phyloP scores from a whole-genome alignment of 1,140 invertebrate species.

The Cydia fagiglandana region DNA sequence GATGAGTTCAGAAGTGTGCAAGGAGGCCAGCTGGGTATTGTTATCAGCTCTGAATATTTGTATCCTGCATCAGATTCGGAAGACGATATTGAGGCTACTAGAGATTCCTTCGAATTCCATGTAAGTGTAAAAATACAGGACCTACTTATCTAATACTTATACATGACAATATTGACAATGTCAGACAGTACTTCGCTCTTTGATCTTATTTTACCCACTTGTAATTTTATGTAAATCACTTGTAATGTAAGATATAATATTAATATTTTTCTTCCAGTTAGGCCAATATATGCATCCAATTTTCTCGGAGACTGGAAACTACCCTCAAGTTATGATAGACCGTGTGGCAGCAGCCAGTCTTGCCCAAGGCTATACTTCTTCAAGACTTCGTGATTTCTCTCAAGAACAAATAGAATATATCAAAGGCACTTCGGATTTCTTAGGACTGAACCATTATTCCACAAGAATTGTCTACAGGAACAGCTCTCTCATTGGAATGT shows the following conservation, averaged over 20 bases:
- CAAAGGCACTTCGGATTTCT: constrained; percentile 72
- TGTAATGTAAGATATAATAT: not conserved
- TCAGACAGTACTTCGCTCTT: not conserved
- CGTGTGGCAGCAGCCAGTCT: constrained; percentile 73
- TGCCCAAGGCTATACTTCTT: constrained; percentile 61
- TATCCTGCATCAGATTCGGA: constrained; percentile 51
- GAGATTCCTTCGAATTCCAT: constrained; percentile 58
- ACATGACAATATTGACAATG: not conserved
- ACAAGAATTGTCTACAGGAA: constrained; percentile 59
- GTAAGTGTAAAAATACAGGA: constrained; percentile 7
- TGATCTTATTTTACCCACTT: too few species aligned
- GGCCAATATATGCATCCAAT: constrained; percentile 81
- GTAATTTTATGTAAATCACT: not conserved
- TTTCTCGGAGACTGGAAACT: constrained; percentile 77
- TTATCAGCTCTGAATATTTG: constrained; percentile 61
- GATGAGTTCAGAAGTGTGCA: constrained; percentile 69
- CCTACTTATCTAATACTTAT: not conserved
- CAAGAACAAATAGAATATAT: constrained; percentile 59
- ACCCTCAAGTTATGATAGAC: constrained; percentile 77
- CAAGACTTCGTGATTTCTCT: constrained; percentile 69
- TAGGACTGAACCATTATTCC: constrained; percentile 77
- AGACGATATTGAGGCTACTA: constrained; percentile 48
- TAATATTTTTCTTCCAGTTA: constrained; percentile 48
- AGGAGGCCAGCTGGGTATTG: constrained; percentile 68
- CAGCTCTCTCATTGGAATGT: constrained; percentile 54